These are phyloP conservation scores for Xestia sexstrigata DNA, from an alignment of 2,888 invertebrate genomes.

Conservation along the genomic window DNA sequence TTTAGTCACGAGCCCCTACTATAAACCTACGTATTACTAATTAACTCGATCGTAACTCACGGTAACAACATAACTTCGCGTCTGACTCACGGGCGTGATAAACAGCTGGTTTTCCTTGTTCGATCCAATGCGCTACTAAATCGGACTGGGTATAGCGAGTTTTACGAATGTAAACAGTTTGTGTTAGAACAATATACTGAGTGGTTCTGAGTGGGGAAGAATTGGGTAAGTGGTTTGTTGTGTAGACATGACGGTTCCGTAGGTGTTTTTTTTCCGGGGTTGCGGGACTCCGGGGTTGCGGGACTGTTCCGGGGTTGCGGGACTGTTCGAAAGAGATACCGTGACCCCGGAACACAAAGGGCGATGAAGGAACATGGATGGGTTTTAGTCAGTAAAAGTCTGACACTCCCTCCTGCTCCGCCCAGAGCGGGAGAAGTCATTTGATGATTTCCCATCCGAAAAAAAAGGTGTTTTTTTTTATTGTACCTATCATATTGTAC, in stretches of 20 bases:
- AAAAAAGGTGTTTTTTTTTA: too few species aligned
- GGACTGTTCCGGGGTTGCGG: too few species aligned
- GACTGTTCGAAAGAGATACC: too few species aligned
- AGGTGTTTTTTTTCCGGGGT: too few species aligned
- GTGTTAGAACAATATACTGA: conserved; percentile 41
- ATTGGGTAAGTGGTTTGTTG: conserved; percentile 1
- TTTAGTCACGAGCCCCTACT: neutral
- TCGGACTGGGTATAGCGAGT: conserved; percentile 12
- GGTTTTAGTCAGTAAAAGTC: too few species aligned
- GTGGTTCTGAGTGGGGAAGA: conserved; percentile 9
- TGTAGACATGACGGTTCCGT: neutral
- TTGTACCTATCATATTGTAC: neutral
- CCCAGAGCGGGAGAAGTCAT: too few species aligned
- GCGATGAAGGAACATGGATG: too few species aligned
- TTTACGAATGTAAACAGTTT: conserved; percentile 51
- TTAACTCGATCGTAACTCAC: conserved; percentile 26
- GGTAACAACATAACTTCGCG: neutral
- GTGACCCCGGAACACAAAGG: too few species aligned
- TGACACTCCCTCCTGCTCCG: too few species aligned
- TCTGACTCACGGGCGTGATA: conserved; percentile 25
- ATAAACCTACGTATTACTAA: conserved; percentile 10
- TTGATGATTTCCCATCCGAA: too few species aligned
- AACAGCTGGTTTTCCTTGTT: conserved; percentile 34
- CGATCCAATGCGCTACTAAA: conserved; percentile 1
- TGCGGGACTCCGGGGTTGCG: too few species aligned